Conservation (phyloP, 2,113 vertebrate species). For the Cathartes aura region DNA sequence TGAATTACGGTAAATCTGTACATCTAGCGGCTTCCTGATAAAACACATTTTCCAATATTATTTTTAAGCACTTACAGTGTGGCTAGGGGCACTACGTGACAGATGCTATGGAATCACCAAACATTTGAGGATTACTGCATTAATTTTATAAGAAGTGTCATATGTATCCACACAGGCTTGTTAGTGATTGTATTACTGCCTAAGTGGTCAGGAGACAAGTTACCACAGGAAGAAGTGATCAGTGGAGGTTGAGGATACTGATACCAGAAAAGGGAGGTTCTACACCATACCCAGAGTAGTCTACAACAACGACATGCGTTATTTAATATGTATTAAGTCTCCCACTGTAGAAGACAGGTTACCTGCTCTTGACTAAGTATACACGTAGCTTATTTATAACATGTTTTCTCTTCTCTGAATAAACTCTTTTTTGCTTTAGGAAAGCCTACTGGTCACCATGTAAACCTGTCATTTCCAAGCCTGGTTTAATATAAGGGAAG, state of each 20-base stretch:
- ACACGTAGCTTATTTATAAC: rapidly evolving
- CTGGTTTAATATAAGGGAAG: not conserved
- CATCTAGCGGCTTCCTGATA: not conserved
- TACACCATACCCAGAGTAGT: not conserved
- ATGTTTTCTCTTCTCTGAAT: not conserved
- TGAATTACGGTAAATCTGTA: not conserved
- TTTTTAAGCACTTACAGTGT: conserved; percentile 23
- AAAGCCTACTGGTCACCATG: not conserved
- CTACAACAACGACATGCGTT: not conserved
- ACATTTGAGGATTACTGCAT: not conserved
- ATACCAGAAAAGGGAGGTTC: not conserved
- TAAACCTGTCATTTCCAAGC: not conserved
- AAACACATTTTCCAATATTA: not conserved
- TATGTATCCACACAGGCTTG: not conserved
- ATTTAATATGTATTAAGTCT: not conserved
- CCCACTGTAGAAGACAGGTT: not conserved
- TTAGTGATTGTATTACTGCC: not conserved
- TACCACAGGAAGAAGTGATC: not conserved
- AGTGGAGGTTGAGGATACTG: not conserved
- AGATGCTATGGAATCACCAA: not conserved
- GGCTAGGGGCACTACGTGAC: not conserved
- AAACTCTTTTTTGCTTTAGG: not conserved
- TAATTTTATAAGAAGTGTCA: not conserved
- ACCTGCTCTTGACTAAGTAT: not conserved
- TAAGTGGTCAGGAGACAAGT: not conserved